Evolutionary conservation across 2,113 vertebrate genomes (phyloP), one percentile per base, ranked within the genome.

Genomic region (Oceanodroma tethys): DNA sequence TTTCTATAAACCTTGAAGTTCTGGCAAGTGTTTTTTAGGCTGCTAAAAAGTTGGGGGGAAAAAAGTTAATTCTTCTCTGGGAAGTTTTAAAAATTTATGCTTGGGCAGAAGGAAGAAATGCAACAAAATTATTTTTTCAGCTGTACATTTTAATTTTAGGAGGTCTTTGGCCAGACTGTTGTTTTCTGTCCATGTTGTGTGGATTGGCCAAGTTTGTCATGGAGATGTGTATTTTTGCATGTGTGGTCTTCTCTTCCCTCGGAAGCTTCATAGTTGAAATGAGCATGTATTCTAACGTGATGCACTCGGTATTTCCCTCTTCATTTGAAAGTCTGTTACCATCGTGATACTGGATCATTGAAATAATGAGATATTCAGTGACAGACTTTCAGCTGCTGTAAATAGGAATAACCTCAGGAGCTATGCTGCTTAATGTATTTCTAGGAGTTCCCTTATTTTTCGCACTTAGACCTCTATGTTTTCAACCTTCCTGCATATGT

Each of bases 241-340:
- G 3, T 29, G 59, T 68, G 48, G 10, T 32, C 16, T 59, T n/a
- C 8, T 38, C 22, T 65, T 73, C 45, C 68, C 58, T 58, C n/a
- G 11, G 11, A 15, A 42, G n/a, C 40, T 50, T 38, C 7, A 0
- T 0, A 7, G 63, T 7, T 45, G 52, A 38, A 48, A 9, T 0
- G 32, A 82, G 29, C 5, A 2, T 5, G 2, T 80, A 6, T 68
- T 87, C 58, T 27, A 13, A 19, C 6, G 4, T 0, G 0, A 5
- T 53, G 34, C 32, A 9, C 38, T 88, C 56, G 16, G 21, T 29
- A 23, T 71, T 72, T 78, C 65, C 60, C 32, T 73, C 7, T 16
- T 79, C 9, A 7, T 81, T 84, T n/a, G 16, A 22, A 50, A n/a
- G 17, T 60, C 78, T 93, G 36, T 84, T 93, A 73, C 66, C 63